phyloP scores from a whole-genome alignment of 2,888 invertebrate genomes.

The Polydrusus cervinus region DNA sequence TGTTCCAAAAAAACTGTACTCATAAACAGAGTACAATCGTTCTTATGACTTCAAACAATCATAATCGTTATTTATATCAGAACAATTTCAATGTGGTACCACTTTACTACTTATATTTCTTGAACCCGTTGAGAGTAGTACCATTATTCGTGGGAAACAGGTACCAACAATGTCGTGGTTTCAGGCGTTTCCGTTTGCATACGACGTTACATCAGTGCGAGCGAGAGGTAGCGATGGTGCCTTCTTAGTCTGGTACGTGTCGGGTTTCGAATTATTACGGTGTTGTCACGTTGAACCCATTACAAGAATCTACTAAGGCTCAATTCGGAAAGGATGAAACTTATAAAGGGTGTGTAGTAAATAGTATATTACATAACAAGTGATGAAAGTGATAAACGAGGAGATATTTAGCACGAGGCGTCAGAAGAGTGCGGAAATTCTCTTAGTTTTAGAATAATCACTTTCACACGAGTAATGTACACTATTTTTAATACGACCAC shows the following conservation, averaged over 20 bases:
- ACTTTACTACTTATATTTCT: conserved; percentile 54
- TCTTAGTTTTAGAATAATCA: too few species aligned
- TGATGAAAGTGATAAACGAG: too few species aligned
- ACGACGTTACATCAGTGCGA: conserved; percentile 43
- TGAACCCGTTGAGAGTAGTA: conserved; percentile 52
- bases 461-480: too few species aligned
- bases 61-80: conserved; percentile 54
- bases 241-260: conserved; percentile 51
- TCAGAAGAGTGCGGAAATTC: too few species aligned
- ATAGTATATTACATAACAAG: too few species aligned
- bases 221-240: conserved; percentile 21
- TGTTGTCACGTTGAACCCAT: conserved; percentile 33
- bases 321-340: too few species aligned
- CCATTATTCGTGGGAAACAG: conserved; percentile 55
- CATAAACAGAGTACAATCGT: conserved; percentile 25
- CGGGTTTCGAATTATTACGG: conserved; percentile 44
- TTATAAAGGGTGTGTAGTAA: too few species aligned
- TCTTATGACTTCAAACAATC: conserved; percentile 44
- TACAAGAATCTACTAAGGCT: not conserved
- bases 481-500: too few species aligned
- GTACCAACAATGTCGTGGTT: conserved; percentile 55
- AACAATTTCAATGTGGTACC: conserved; percentile 53
- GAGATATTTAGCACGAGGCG: too few species aligned
- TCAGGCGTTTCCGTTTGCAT: conserved; percentile 53
- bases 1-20: conserved; percentile 16